A percentile compares a stretch with the other conserved stretches of the same genome.
Evolutionary conservation across 2,113 vertebrate species (phyloP).

Genomic region (Oreotrochilus melanogaster): DNA sequence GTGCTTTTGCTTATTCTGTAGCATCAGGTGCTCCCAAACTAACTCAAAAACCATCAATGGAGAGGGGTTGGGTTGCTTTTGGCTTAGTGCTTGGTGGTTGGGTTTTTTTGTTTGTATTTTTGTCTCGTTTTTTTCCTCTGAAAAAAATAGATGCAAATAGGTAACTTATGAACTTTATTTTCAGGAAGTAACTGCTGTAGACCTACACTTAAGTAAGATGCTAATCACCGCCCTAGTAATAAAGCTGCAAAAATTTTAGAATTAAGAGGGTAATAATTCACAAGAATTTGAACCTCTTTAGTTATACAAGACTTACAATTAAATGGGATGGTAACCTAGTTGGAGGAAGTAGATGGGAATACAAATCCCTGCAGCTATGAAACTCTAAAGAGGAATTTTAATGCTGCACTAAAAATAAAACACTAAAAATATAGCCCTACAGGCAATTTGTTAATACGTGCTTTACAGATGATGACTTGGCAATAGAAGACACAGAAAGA

Average conservation of each 20-base stretch:
- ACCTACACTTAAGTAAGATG: background rate
- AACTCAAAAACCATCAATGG: background rate
- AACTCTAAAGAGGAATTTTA: background rate
- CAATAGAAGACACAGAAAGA: background rate
- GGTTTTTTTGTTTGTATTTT: background rate
- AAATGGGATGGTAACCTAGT: background rate
- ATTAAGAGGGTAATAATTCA: background rate
- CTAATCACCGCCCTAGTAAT: background rate
- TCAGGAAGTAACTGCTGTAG: background rate
- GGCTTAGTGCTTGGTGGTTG: too few relatives aligned
- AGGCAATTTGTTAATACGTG: slow-evolving; percentile 12
- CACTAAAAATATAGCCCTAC: background rate
- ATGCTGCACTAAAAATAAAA: background rate
- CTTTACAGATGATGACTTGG: background rate
- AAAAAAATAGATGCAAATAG: background rate
- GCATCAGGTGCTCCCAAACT: background rate
- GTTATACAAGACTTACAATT: background rate
- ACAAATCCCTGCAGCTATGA: background rate
- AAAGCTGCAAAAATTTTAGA: background rate
- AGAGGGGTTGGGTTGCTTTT: background rate
- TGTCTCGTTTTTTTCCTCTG: background rate
- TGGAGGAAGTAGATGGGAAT: background rate
- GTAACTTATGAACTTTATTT: background rate
- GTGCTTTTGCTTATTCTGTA: background rate
- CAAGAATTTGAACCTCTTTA: background rate